Evolutionary conservation across 2,113 vertebrate genomes (phyloP).

Genomic region (Sclerurus mexicanus): DNA sequence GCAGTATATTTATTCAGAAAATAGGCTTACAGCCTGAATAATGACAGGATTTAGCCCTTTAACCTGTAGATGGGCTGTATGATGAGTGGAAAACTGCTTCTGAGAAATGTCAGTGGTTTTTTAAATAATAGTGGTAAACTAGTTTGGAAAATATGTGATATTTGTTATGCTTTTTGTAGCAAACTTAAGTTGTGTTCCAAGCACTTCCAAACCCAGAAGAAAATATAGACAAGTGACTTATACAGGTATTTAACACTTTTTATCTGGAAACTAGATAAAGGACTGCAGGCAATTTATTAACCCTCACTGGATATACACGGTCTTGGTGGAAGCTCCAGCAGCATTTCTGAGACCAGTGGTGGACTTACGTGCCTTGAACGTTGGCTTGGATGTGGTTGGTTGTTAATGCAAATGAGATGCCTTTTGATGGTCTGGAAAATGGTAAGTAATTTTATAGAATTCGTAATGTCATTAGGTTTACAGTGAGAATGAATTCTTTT

Average conservation of each 20-base stretch:
- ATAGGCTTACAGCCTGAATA: not conserved
- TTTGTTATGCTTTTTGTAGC: not conserved
- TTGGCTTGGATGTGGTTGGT: not conserved
- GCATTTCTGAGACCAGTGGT: not conserved
- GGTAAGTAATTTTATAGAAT: not conserved
- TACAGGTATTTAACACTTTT: not conserved
- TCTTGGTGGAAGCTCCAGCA: not conserved
- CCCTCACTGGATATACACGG: not conserved
- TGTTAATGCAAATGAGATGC: not conserved
- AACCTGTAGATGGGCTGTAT: not conserved
- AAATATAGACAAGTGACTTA: not conserved
- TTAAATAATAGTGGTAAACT: not conserved
- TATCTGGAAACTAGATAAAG: not conserved
- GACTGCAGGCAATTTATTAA: not conserved
- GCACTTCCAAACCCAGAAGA: not conserved
- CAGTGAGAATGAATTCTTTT: not conserved
- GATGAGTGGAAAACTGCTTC: not conserved
- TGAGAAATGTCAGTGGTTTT: not conserved
- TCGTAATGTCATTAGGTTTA: not conserved
- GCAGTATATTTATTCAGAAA: not conserved
- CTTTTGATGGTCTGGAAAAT: not conserved
- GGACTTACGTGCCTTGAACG: not conserved
- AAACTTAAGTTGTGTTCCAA: not conserved
- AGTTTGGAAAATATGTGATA: not conserved
- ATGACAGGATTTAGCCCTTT: not conserved